Conservation (phyloP, 1,140 invertebrate genomes). For the Lepidotrigona ventralis region DNA sequence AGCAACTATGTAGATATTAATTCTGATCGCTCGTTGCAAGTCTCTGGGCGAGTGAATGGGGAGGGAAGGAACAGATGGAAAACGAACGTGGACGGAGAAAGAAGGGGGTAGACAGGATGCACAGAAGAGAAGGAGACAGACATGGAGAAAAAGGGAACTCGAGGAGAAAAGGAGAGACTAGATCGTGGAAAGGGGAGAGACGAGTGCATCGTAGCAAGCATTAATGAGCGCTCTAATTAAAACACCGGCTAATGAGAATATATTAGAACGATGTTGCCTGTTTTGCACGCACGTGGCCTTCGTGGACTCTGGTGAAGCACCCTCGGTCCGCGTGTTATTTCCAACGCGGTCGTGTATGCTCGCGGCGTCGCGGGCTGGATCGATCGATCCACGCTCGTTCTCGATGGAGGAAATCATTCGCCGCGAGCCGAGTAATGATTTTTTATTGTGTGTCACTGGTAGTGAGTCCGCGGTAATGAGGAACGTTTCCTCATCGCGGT, state of each 20-base stretch:
- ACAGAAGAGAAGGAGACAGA: not conserved
- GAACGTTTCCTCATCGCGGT: conserved; percentile 4
- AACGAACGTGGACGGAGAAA: not conserved
- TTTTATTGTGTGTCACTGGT: conserved; percentile 18
- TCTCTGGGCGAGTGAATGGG: not conserved
- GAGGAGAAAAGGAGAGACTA: conserved; percentile 6
- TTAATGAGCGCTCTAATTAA: conserved; percentile 75
- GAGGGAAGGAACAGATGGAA: not conserved
- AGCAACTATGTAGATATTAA: conserved; percentile 61
- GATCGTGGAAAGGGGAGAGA: conserved; percentile 36
- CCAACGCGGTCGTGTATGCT: not conserved
- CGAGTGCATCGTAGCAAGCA: conserved; percentile 57
- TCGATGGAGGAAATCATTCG: conserved; percentile 32
- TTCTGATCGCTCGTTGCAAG: conserved; percentile 47
- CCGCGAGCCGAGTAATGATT: conserved; percentile 20
- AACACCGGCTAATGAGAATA: conserved; percentile 74
- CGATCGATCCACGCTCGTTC: conserved; percentile 45
- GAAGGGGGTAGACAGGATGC: not conserved
- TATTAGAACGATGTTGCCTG: conserved; percentile 69
- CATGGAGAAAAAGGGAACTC: not conserved
- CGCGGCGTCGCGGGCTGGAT: not conserved
- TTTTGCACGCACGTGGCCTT: conserved; percentile 62
- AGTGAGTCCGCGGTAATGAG: conserved; percentile 26
- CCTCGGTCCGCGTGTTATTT: conserved; percentile 21
- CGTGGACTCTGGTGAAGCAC: conserved; percentile 16